phyloP scores from a whole-genome alignment of 2,113 vertebrate genomes.

The Cottus gobio region DNA sequence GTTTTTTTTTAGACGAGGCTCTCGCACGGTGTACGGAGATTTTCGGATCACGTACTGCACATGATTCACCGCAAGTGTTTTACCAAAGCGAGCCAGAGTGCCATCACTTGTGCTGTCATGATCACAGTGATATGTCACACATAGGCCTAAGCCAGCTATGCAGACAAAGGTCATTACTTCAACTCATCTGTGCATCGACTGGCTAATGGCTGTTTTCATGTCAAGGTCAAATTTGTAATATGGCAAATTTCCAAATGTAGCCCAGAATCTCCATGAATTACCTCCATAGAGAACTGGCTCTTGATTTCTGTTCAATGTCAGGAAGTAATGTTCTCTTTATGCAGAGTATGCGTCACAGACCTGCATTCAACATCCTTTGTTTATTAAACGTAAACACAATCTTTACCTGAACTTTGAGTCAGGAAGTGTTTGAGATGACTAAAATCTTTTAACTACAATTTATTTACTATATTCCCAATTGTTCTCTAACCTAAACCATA shows the following conservation, averaged over 20 bases:
- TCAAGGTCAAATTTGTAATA: neutral
- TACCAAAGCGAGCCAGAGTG: constrained; percentile 5
- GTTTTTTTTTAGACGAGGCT: constrained; percentile 31
- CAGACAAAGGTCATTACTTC: constrained; percentile 18
- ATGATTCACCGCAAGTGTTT: constrained; percentile 36
- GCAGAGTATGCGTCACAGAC: neutral
- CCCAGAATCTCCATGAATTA: neutral
- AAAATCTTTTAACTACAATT: neutral
- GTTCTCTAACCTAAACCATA: neutral
- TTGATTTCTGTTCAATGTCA: neutral
- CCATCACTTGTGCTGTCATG: neutral
- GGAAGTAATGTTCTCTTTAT: neutral
- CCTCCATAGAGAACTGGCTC: neutral
- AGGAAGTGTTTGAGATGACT: neutral
- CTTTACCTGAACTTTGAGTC: neutral
- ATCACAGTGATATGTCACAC: constrained; percentile 7
- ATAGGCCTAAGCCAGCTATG: neutral
- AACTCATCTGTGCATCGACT: neutral
- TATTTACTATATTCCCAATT: neutral
- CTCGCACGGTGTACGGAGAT: constrained; percentile 31
- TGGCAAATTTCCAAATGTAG: neutral
- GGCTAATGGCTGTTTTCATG: neutral
- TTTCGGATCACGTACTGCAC: constrained; percentile 4
- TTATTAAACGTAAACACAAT: neutral
- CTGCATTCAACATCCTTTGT: neutral